Conservation (phyloP, 2,113 vertebrate species). For the Caranx melampygus region DNA sequence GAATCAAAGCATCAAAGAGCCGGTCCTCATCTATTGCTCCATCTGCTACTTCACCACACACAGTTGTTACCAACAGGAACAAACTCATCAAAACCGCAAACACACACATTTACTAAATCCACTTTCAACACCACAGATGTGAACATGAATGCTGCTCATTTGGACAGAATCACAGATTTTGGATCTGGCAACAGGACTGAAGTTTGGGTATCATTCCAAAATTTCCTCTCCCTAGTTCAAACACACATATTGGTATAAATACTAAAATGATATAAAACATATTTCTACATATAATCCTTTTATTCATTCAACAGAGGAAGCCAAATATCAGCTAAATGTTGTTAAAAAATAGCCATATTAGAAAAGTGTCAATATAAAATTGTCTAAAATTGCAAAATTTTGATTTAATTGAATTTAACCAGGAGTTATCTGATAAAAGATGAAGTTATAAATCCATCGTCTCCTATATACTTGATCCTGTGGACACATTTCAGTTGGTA, state of each 20-base stretch:
- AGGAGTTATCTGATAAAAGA: neutral
- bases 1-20: constrained; percentile 1
- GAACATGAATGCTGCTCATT: neutral
- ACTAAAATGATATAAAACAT: neutral
- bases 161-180: neutral
- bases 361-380: too few species aligned
- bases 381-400: too few species aligned
- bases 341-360: too few species aligned
- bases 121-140: constrained; percentile 19
- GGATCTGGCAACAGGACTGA: neutral
- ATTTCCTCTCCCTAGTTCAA: neutral
- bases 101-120: neutral
- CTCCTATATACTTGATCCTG: too few species aligned
- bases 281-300: neutral
- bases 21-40: neutral
- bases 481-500: neutral
- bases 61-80: neutral
- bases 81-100: constrained; percentile 18
- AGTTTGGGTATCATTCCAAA: neutral
- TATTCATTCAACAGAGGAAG: too few species aligned
- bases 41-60: constrained; percentile 16
- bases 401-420: too few species aligned
- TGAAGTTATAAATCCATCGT: too few species aligned
- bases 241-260: neutral
- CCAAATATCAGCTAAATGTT: too few species aligned